Conservation (phyloP, 2,797 vertebrate genomes). For the Myotis vivesi region DNA sequence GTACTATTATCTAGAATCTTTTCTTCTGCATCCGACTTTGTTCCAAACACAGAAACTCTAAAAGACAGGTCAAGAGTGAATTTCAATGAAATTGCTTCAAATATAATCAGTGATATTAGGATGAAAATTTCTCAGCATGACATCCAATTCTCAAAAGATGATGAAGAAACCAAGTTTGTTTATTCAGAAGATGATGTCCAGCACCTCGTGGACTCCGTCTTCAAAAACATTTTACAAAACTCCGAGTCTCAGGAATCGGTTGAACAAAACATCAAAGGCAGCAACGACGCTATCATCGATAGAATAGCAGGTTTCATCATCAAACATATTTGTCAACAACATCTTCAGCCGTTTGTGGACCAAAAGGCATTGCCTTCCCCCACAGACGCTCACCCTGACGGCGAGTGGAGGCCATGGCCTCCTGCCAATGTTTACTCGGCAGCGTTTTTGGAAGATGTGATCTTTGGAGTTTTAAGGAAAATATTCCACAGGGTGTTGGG, state of each 20-base stretch:
- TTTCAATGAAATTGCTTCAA: constrained; percentile 73
- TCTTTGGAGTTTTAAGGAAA: constrained; percentile 75
- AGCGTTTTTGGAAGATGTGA: constrained; percentile 74
- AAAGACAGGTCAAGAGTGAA: constrained; percentile 28
- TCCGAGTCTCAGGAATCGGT: constrained; percentile 52
- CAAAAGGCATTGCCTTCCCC: constrained; percentile 20
- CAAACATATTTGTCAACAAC: constrained; percentile 67
- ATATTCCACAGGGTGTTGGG: constrained; percentile 73
- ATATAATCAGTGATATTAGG: constrained; percentile 72
- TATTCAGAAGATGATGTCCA: constrained; percentile 77
- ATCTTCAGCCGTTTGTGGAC: constrained; percentile 73
- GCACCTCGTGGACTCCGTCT: constrained; percentile 71
- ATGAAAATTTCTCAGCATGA: constrained; percentile 78
- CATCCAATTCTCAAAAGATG: constrained; percentile 75
- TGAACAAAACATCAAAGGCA: constrained; percentile 49
- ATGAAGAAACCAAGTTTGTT: constrained; percentile 47
- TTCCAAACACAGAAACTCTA: not conserved
- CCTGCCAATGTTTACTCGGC: constrained; percentile 67
- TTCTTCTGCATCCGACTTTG: constrained; percentile 6
- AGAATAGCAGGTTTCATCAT: constrained; percentile 78
- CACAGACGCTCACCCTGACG: not conserved
- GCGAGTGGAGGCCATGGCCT: not conserved
- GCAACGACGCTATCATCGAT: constrained; percentile 59
- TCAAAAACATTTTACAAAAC: constrained; percentile 66
- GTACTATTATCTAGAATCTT: constrained; percentile 72